phyloP scores from a whole-genome alignment of 2,888 invertebrate genomes.

The Onchidella celtica region DNA sequence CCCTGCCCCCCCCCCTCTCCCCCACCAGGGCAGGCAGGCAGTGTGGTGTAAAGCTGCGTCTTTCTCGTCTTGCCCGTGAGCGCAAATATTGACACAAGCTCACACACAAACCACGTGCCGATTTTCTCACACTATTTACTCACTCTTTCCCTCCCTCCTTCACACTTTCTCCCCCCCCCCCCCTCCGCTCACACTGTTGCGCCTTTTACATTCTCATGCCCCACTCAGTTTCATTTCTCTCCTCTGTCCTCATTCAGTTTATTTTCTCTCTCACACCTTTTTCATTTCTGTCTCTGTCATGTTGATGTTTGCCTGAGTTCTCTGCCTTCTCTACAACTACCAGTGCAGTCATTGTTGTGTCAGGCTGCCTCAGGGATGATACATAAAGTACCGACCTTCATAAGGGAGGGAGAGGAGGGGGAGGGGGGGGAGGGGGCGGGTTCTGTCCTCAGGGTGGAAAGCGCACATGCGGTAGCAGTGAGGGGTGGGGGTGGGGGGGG shows the following conservation, averaged over 20 bases:
- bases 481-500: too few species aligned
- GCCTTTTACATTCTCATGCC: too few species aligned
- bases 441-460: background rate
- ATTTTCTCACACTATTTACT: slow-evolving; percentile 45
- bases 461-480: background rate
- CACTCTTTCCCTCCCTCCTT: background rate
- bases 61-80: background rate
- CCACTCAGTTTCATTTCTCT: background rate
- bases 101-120: slow-evolving; percentile 23
- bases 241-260: background rate
- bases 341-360: background rate
- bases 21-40: too few species aligned
- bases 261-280: background rate
- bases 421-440: background rate
- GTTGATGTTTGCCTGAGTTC: too few species aligned
- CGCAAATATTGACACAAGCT: slow-evolving; percentile 35
- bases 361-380: background rate
- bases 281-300: background rate
- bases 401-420: background rate
- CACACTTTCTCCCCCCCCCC: background rate
- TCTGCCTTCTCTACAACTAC: background rate
- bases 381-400: background rate
- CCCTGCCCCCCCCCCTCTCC: background rate
- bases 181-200: background rate
- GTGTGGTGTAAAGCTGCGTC: background rate